A percentile compares a stretch with the other conserved stretches of the same genome.
Evolutionary conservation across 2,113 vertebrate genomes (phyloP).

Genomic region (Pedetes capensis): DNA sequence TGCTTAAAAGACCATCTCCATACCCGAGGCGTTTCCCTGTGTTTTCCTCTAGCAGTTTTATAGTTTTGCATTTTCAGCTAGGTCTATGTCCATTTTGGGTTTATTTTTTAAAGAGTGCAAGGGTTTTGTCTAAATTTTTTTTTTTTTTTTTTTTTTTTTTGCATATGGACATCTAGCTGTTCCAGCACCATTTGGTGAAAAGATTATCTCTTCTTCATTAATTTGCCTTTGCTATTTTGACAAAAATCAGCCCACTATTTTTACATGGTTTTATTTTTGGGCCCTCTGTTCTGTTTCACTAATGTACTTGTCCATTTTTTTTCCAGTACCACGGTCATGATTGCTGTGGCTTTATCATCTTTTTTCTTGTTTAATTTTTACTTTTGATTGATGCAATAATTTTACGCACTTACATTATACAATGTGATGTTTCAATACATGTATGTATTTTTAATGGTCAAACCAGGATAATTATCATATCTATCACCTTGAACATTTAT

Average conservation of each 20-base stretch:
- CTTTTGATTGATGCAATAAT: background rate
- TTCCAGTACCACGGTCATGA: background rate
- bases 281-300: background rate
- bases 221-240: background rate
- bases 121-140: background rate
- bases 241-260: background rate
- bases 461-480: background rate
- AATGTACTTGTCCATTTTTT: background rate
- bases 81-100: background rate
- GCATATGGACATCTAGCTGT: no score
- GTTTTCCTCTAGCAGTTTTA: background rate
- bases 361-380: background rate
- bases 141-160: background rate
- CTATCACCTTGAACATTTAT: background rate
- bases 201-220: background rate
- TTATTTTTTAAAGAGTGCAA: background rate
- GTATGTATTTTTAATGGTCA: background rate
- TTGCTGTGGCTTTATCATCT: background rate
- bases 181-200: background rate
- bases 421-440: background rate
- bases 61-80: background rate
- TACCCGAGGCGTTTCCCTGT: background rate
- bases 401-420: background rate
- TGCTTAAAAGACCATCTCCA: background rate
- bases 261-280: background rate